phyloP scores from a whole-genome alignment of 1,140 invertebrate genomes.

The Drosophila nannoptera region DNA sequence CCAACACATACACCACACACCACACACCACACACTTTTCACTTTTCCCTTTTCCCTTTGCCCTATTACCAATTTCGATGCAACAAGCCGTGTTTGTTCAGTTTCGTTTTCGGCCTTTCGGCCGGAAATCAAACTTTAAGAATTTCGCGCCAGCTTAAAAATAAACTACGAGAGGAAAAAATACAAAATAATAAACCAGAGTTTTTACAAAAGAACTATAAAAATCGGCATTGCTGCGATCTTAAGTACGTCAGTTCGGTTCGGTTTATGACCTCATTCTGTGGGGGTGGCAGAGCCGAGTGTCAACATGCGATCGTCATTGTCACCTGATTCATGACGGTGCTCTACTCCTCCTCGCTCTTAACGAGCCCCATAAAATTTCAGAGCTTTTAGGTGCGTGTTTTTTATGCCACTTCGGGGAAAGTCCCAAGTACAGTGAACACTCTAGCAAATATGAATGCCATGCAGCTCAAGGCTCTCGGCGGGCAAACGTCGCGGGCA shows the following conservation, averaged over 20 bases:
- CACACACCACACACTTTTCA: conserved; percentile 59
- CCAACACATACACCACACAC: conserved; percentile 40
- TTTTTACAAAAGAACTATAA: conserved; percentile 19
- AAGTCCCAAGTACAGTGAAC: conserved; percentile 29
- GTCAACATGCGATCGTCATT: conserved; percentile 66
- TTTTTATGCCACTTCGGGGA: conserved; percentile 29
- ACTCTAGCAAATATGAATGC: background rate
- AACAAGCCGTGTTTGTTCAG: conserved; percentile 43
- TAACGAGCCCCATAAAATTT: conserved; percentile 45
- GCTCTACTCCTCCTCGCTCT: conserved; percentile 13
- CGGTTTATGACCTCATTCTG: conserved; percentile 64
- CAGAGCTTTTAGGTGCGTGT: conserved; percentile 19
- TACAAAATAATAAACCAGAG: conserved; percentile 4
- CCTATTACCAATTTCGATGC: conserved; percentile 58
- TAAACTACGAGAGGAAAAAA: background rate
- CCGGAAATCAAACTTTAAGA: conserved; percentile 62
- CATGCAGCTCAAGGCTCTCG: conserved; percentile 17
- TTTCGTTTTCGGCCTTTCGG: conserved; percentile 22
- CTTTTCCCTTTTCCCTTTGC: conserved; percentile 54
- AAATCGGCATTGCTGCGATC: conserved; percentile 32
- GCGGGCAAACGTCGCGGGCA: too few species aligned
- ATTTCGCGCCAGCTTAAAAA: conserved; percentile 30
- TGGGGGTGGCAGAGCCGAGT: conserved; percentile 52
- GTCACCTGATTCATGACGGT: conserved; percentile 63
- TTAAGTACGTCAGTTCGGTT: conserved; percentile 41